A percentile compares a stretch with the other conserved stretches of the same genome.
Conservation (phyloP, 2,888 invertebrate species). For the Dryadula phaetusa region DNA sequence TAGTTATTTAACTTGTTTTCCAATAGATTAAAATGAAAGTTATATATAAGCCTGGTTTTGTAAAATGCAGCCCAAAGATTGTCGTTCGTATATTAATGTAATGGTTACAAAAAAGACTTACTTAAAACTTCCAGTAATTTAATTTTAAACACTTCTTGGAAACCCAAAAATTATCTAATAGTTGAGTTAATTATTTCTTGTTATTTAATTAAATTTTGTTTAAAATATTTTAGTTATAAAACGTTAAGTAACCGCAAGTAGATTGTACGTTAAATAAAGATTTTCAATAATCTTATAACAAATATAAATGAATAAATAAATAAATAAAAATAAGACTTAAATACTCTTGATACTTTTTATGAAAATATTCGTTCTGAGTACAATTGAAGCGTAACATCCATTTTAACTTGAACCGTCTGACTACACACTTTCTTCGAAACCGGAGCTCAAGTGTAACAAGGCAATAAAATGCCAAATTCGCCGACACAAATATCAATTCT, state of each 20-base stretch:
- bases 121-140: too few species aligned
- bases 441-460: neutral
- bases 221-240: conserved; percentile 22
- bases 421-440: neutral
- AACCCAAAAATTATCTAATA: neutral
- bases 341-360: neutral
- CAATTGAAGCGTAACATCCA: conserved; percentile 2
- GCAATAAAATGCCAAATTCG: conserved; percentile 4
- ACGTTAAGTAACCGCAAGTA: conserved; percentile 31
- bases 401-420: neutral
- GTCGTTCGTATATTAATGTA: too few species aligned
- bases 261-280: too few species aligned
- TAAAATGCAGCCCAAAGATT: too few species aligned
- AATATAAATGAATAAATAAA: neutral
- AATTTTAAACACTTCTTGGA: neutral
- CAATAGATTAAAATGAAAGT: too few species aligned
- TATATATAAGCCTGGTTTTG: too few species aligned
- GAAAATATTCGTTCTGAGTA: neutral
- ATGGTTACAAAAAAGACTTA: too few species aligned
- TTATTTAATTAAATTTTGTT: conserved; percentile 8
- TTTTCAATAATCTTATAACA: conserved; percentile 1
- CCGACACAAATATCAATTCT: conserved; percentile 34
- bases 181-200: neutral
- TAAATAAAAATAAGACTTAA: conserved; percentile 1
- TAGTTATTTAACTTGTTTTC: too few species aligned